Percentiles rank a stretch among this genome's conserved stretches.
These are phyloP conservation scores for Rhinogobius similis DNA, from an alignment of 2,113 vertebrate genomes.

Conservation along the genomic window DNA sequence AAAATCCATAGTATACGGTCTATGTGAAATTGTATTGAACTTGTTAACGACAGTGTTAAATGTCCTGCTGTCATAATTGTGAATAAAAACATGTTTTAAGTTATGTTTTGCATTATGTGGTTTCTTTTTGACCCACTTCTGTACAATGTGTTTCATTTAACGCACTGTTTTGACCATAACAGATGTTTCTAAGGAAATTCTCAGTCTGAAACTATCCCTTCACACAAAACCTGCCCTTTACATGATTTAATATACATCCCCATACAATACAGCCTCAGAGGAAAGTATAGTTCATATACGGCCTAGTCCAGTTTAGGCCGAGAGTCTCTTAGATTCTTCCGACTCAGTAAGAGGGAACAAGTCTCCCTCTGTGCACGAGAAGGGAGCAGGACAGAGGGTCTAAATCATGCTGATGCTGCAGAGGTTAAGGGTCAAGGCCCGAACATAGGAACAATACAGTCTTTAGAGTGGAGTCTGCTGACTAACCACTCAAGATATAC, in stretches of 20 bases:
- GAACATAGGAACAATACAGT: slow-evolving; percentile 34
- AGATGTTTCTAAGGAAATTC: neutral
- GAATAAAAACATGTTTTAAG: neutral
- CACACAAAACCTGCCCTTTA: neutral
- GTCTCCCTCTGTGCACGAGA: slow-evolving; percentile 39
- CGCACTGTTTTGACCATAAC: neutral
- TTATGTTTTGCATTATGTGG: neutral
- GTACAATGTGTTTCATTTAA: neutral
- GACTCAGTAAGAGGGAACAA: slow-evolving; percentile 29
- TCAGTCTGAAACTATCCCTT: neutral
- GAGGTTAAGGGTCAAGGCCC: slow-evolving; percentile 24
- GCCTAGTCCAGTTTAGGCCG: neutral
- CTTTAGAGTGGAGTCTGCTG: slow-evolving; percentile 35
- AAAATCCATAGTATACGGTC: neutral
- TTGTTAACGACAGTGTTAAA: no score
- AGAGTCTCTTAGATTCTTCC: neutral
- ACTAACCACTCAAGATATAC: slow-evolving; percentile 13
- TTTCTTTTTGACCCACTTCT: neutral
- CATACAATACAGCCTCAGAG: slow-evolving; percentile 28
- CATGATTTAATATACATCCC: neutral
- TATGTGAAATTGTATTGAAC: neutral
- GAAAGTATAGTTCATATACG: neutral
- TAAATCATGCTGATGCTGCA: slow-evolving; percentile 22
- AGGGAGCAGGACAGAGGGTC: slow-evolving; percentile 40
- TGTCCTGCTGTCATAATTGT: neutral